A percentile compares a stretch with the other conserved stretches of the same genome.
These are phyloP conservation scores for Coracias cyanogaster DNA, from an alignment of 2,797 vertebrate genomes.

Conservation along the genomic window DNA sequence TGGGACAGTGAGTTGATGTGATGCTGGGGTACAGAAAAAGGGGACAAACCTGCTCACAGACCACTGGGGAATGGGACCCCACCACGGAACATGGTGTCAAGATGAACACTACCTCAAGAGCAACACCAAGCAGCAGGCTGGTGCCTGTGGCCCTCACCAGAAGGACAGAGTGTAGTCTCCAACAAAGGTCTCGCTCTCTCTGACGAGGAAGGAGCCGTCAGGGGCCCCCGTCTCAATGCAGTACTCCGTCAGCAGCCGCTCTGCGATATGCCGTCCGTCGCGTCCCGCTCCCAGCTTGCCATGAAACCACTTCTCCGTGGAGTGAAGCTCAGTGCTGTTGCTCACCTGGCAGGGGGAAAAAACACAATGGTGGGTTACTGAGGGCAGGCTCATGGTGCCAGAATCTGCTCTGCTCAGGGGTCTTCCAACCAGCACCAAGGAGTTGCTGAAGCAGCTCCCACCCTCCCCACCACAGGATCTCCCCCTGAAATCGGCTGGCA, in stretches of 20 bases:
- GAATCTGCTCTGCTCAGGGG: background rate
- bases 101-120: background rate
- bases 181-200: slow-evolving; percentile 98
- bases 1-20: background rate
- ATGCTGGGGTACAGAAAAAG: background rate
- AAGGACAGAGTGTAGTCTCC: slow-evolving; percentile 99
- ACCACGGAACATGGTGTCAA: too few species aligned
- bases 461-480: background rate
- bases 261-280: slow-evolving; percentile 94
- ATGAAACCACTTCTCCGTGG: slow-evolving; percentile 97
- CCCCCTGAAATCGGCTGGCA: background rate
- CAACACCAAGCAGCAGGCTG: rapidly evolving
- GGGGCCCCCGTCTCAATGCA: slow-evolving; percentile 95
- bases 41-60: background rate
- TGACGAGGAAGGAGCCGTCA: slow-evolving; percentile 95
- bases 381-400: background rate
- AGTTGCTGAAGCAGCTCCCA: background rate
- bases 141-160: slow-evolving; percentile 82
- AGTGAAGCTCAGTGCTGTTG: slow-evolving; percentile 93
- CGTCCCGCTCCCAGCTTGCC: slow-evolving; percentile 95
- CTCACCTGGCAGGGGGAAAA: slow-evolving; percentile 80
- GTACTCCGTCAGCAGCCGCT: slow-evolving; percentile 93
- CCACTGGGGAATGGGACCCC: background rate
- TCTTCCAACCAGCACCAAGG: background rate
- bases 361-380: background rate